Evolutionary conservation across 2,888 invertebrate genomes (phyloP), one percentile per base, ranked within the genome.

Genomic region (Cheilosia soror): DNA sequence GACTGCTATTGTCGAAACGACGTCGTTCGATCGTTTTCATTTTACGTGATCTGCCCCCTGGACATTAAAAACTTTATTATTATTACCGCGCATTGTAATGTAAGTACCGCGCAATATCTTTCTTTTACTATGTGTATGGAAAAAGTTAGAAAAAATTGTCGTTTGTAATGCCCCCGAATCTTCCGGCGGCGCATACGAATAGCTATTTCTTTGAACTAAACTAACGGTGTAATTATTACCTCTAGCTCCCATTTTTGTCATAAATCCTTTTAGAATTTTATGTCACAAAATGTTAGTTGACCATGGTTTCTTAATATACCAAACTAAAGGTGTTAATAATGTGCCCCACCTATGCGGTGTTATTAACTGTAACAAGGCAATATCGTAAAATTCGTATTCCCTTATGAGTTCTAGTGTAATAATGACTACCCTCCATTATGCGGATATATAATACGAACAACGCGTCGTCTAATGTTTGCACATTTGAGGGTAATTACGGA

Each of bases 401-500:
- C 51, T 2, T 2, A 29, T 13, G 42, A 2, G 27, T 27, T 27
- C 15, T 29, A 29, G 42, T 44, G 27, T n/a, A 29, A 42, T 60
- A 44, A 55, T 33, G n/a, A 55, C 33, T 7, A 6, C 33, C 7
- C 6, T 31, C 1, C n/a, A 33, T 55, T 15, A 55, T 55, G 15
- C 15, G 27, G 27, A 5, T 27, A 51, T 27, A 20, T 20, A 20
- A 20, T 5, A 27, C 13, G 15, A 6, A 11, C 11, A 9, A 9
- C 9, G 7, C 44, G 3, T n/a, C n/a, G 27, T 25, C n/a, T 53
- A 53, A 53, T 53, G 27, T 57, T 33, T 57, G n/a, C 33, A 13
- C 37, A 57, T 63, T 63, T 47, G n/a, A 27, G 63, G 47, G 31
- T 47, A 47, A 63, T 63, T 47, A 63, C 11, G 11, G 31, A 20